Evolutionary conservation across 1,140 invertebrate species (phyloP), one percentile per base, ranked within the genome.

Genomic region (Neodiprion fabricii): DNA sequence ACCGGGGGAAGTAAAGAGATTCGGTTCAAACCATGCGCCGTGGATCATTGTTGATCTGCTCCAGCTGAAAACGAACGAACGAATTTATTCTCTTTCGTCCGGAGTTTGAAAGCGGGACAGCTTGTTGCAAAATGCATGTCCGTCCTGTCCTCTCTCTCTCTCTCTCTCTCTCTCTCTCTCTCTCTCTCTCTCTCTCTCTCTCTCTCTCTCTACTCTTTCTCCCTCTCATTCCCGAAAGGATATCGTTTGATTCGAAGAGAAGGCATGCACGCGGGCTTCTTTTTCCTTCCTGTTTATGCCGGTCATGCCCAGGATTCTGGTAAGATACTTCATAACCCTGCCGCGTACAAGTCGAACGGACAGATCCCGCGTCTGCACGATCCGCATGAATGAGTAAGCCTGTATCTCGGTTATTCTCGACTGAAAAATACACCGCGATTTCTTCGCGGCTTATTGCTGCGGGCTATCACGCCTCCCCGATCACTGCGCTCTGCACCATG

Each of bases 321-420:
- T 81, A 79, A 82, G 75, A 81, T 83, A 83, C 81, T 81, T 81
- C 77, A 83, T 80, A 80, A 81, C 71, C 53, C 28, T 40, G 28
- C 28, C 28, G 28, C 28, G 28, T 40, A 40, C 28, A 40, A 40
- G 1, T 40, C 28, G 28, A 40, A 40, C 28, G 28, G 28, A 40
- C 28, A 40, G 28, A 40, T 40, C 28, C 28, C 28, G 28, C 28
- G 28, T 40, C 5, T 40, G 28, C 28, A 40, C 28, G 28, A 40
- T 3, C 5, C 1, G 28, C 28, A 40, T 40, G 28, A 40, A 40
- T 40, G n/a, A 12, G 9, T 61, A 61, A 61, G 53, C 9, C n/a
- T 17, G 28, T 5, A 7, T 61, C 53, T 61, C n/a, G 53, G 5
- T 40, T 40, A 40, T 9, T 61, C 53, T 61, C 11, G 53, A 61